Conservation (phyloP, 2,797 vertebrate genomes). For the Peromyscus attwateri region DNA sequence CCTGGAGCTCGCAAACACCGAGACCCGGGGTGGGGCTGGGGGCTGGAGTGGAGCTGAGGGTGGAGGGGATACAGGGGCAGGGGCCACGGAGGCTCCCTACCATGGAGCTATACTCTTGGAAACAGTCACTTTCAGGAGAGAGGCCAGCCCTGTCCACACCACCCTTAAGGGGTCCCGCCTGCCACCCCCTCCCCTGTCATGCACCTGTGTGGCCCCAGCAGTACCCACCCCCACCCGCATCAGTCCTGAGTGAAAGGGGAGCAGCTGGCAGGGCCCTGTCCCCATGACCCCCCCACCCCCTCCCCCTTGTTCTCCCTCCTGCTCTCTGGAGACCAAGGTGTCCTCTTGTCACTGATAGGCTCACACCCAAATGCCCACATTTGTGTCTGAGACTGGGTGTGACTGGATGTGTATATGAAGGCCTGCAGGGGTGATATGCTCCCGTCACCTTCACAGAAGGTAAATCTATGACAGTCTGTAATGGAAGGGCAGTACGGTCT, state of each 20-base stretch:
- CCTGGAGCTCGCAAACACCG: constrained; percentile 97
- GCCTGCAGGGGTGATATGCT: too few species aligned
- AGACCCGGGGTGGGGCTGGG: constrained; percentile 76
- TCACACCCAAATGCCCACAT: accelerated
- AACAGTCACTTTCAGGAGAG: background rate
- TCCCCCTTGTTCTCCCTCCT: background rate
- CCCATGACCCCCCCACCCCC: background rate
- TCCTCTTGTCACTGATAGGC: background rate
- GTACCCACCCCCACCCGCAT: background rate
- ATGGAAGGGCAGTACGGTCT: background rate
- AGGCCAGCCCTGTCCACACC: constrained; percentile 19
- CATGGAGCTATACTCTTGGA: background rate
- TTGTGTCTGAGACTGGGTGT: background rate
- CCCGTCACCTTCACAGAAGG: accelerated
- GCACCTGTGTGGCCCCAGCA: constrained; percentile 51
- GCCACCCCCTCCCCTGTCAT: constrained; percentile 54
- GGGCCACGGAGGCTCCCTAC: constrained; percentile 48
- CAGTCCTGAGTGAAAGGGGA: background rate
- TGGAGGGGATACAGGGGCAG: accelerated
- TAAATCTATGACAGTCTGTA: background rate
- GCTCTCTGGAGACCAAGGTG: background rate
- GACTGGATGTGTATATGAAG: background rate
- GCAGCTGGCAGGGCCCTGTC: background rate
- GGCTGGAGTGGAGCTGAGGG: background rate
- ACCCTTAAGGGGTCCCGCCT: background rate